These are phyloP conservation scores for Volucella inanis DNA, from an alignment of 2,888 invertebrate genomes.

Conservation along the genomic window DNA sequence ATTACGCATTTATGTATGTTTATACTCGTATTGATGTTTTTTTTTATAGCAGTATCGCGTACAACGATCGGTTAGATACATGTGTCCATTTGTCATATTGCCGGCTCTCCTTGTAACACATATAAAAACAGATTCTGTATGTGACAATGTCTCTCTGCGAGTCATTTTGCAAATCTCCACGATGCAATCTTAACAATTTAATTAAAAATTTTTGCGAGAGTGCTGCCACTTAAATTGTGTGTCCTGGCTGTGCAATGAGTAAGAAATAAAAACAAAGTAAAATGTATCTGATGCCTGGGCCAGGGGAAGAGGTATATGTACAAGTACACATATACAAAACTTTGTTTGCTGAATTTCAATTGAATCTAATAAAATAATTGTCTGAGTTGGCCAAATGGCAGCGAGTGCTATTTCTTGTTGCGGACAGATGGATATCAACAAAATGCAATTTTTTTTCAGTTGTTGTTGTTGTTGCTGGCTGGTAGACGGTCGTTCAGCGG, in stretches of 20 bases:
- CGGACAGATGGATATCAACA: conserved; percentile 67
- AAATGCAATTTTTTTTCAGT: conserved; percentile 66
- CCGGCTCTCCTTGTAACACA: conserved; percentile 66
- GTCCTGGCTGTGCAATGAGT: conserved; percentile 42
- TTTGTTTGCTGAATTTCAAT: conserved; percentile 73
- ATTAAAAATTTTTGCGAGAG: conserved; percentile 72
- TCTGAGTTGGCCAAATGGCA: conserved; percentile 72
- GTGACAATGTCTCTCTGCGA: conserved; percentile 39
- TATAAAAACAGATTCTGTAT: conserved; percentile 36
- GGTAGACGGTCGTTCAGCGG: conserved; percentile 23
- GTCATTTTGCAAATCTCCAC: conserved; percentile 66
- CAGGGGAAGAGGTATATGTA: conserved; percentile 4
- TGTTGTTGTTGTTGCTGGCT: conserved; percentile 4
- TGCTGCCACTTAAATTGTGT: conserved; percentile 64
- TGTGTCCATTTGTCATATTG: conserved; percentile 73
- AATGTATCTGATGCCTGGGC: conserved; percentile 27
- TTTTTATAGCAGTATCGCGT: conserved; percentile 46
- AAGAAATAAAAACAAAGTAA: conserved; percentile 4
- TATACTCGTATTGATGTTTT: neutral
- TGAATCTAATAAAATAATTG: conserved; percentile 75
- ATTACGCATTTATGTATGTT: neutral
- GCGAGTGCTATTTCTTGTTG: conserved; percentile 70
- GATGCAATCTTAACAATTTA: conserved; percentile 74
- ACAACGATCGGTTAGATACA: conserved; percentile 68
- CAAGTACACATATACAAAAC: neutral